Evolutionary conservation across 2,113 vertebrate genomes (phyloP).

Genomic region (Natator depressus): DNA sequence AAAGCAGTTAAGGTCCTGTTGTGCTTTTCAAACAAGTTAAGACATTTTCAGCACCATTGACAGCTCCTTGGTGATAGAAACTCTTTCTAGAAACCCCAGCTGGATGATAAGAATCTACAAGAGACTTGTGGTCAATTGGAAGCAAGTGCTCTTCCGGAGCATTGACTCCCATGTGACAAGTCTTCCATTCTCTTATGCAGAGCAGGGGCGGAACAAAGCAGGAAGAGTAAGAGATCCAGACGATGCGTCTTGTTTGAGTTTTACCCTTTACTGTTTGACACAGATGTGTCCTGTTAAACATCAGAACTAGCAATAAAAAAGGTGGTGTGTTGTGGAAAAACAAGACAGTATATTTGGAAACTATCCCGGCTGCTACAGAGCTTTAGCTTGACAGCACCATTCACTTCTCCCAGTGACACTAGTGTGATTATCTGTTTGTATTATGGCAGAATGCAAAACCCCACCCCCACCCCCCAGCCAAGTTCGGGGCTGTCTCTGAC

Average conservation of each 20-base stretch:
- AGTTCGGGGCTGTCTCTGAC: not conserved
- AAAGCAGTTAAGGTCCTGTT: not conserved
- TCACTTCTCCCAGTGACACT: not conserved
- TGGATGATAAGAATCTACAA: not conserved
- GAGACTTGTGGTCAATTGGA: not conserved
- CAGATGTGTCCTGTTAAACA: not conserved
- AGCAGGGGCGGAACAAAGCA: not conserved
- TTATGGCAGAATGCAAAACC: not conserved
- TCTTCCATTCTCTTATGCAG: not conserved
- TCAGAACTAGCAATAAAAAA: not conserved
- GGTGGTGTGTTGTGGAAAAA: not conserved
- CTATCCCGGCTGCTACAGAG: not conserved
- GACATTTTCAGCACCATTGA: rapidly evolving
- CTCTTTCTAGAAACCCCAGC: not conserved
- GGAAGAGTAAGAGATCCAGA: not conserved
- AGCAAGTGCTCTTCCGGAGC: rapidly evolving
- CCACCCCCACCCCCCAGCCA: not conserved
- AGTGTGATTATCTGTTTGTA: not conserved
- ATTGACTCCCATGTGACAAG: not conserved
- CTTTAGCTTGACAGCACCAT: not conserved
- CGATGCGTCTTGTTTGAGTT: rapidly evolving
- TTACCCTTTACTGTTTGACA: not conserved
- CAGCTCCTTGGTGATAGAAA: not conserved
- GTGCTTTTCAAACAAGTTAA: not conserved
- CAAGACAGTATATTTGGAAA: not conserved